These are phyloP conservation scores for Fulica atra DNA, from an alignment of 2,113 vertebrate genomes.

Conservation along the genomic window DNA sequence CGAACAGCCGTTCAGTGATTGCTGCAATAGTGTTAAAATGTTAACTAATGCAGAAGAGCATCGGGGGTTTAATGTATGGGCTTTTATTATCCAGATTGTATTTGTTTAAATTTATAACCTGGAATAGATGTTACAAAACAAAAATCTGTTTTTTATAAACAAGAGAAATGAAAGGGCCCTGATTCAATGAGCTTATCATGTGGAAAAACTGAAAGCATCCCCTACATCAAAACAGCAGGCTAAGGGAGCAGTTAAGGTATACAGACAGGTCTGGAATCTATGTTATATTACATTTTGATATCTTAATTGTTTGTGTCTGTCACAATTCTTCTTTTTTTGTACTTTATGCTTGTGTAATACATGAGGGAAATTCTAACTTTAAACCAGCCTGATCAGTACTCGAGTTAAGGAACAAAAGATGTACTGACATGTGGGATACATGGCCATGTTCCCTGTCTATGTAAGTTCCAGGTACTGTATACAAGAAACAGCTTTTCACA, in stretches of 20 bases:
- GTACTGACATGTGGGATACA: not conserved
- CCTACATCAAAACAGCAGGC: not conserved
- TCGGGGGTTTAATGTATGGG: not conserved
- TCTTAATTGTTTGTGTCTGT: not conserved
- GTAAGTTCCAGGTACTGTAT: not conserved
- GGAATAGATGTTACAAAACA: not conserved
- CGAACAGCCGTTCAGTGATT: constrained; percentile 39
- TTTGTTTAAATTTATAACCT: constrained; percentile 33
- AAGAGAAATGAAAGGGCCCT: not conserved
- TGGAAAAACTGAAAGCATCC: not conserved
- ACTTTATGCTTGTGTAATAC: not conserved
- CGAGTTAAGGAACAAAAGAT: not conserved
- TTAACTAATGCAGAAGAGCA: constrained; percentile 34
- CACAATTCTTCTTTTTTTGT: not conserved
- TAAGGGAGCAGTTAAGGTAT: not conserved
- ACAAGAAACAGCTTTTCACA: not conserved
- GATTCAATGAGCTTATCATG: not conserved
- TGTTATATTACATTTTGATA: not conserved
- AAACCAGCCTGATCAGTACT: not conserved
- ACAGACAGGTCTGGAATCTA: not conserved
- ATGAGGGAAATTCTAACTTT: not conserved
- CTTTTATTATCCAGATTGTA: constrained; percentile 13
- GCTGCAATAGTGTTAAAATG: constrained; percentile 44
- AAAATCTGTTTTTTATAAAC: not conserved
- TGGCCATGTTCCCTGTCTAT: not conserved